Percentiles rank a stretch among this genome's conserved stretches.
Evolutionary conservation across 2,113 vertebrate genomes (phyloP).

Genomic region (Rafetus swinhoei): DNA sequence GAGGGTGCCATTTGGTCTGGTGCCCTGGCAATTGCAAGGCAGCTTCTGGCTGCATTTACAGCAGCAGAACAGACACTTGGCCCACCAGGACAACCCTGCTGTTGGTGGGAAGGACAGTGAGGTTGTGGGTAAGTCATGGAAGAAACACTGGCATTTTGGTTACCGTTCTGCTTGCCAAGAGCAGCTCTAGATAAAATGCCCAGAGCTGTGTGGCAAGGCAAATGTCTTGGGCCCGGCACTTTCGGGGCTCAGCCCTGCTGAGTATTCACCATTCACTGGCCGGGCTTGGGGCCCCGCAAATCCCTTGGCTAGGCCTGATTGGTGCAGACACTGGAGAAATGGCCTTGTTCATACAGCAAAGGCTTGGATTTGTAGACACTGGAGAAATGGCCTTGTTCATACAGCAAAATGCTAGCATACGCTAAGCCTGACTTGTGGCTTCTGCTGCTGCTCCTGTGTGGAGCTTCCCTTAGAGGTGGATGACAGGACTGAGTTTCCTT

Average conservation of each 20-base stretch:
- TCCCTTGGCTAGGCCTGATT: neutral
- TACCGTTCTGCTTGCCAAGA: neutral
- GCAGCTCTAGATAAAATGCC: neutral
- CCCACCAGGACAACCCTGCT: neutral
- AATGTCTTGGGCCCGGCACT: too few relatives aligned
- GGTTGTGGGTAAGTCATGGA: neutral
- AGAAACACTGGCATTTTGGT: neutral
- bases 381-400: neutral
- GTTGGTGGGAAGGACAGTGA: neutral
- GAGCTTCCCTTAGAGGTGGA: fast-evolving
- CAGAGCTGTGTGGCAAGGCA: too few relatives aligned
- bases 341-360: neutral
- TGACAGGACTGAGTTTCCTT: fast-evolving
- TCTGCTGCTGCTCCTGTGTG: neutral
- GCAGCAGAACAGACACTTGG: too few relatives aligned
- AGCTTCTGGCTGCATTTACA: too few relatives aligned
- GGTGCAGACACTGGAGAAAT: neutral
- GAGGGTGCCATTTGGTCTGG: neutral
- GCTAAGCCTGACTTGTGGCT: neutral
- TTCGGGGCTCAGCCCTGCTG: too few relatives aligned
- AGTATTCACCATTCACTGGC: too few relatives aligned
- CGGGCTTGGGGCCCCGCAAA: too few relatives aligned
- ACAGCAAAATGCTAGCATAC: neutral
- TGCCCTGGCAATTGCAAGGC: neutral
- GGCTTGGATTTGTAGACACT: neutral